Base-by-base conservation (phyloP, 2,797 vertebrate species). In the Spheniscus humboldti region DNA sequence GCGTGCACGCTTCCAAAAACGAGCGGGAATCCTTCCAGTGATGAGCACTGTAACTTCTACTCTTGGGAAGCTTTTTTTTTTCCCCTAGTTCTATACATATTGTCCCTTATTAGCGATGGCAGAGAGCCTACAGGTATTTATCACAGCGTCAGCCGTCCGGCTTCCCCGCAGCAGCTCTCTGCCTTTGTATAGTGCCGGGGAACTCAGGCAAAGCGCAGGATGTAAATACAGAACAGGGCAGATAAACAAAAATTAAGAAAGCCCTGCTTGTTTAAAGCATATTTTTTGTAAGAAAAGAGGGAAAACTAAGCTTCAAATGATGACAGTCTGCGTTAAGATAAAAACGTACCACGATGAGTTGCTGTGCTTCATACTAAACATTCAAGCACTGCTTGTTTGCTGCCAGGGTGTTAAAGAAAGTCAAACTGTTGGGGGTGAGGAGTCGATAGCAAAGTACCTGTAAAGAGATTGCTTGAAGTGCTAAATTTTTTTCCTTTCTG, bases 21-120 rank as follows among this genome's bases (percentile, higher is more conserved):
- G 37, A 81, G 69, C 10, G n/a, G 86, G 93, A 95, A 80, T 75
- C 86, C 79, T 96, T 96, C 90, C 93, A 94, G 88, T 37, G 52
- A 72, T 53, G 69, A 92, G n/a, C 69, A 9, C 45, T 68, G 48
- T 50, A 89, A 73, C 88, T 95, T 94, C 45, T 10, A 31, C 78
- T 90, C 78, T 81, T 66, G 79, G 92, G 92, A 92, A 59, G 87
- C 80, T 84, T 85, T 94, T 55, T 72, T 91, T 86, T 87, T 43
- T 18, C 18, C 22, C 18, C 63, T 87, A 20, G 59, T 82, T 73
- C 30, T 86, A 2, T 57, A 60, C 62, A 11, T 84, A 41, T 62
- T 89, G 76, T 81, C 7, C 2, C 68, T 94, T 48, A 27, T 90
- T 88, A 76, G 89, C 43, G 84, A 48, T 71, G 81, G 86, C 62